Conservation (phyloP, 2,888 invertebrate species). For the Nineta flava region DNA sequence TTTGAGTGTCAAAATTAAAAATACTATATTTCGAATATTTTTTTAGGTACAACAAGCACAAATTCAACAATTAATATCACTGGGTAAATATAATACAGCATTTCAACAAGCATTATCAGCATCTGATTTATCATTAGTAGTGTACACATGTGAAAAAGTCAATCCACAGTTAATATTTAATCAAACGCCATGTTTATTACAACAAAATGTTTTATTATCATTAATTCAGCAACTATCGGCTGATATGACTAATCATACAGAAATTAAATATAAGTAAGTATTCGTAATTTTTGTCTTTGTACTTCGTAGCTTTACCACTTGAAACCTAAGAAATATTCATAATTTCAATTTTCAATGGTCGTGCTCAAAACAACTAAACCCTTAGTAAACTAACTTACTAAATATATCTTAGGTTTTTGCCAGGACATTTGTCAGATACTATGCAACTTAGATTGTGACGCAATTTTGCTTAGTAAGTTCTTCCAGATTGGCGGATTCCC, state of each 20-base stretch:
- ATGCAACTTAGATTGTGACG: no score
- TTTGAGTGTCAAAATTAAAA: background rate
- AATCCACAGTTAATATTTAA: conserved; percentile 66
- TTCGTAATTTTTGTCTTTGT: no score
- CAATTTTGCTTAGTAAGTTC: no score
- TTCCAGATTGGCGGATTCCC: no score
- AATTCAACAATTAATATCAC: conserved; percentile 47
- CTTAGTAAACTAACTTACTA: no score
- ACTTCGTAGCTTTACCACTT: no score
- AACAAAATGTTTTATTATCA: conserved; percentile 80
- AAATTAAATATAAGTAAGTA: conserved; percentile 59
- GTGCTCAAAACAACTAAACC: no score
- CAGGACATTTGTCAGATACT: no score
- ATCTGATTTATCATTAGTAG: conserved; percentile 72
- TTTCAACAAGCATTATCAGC: conserved; percentile 84
- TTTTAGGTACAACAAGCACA: conserved; percentile 44
- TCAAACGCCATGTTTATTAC: conserved; percentile 50
- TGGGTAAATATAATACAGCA: conserved; percentile 70
- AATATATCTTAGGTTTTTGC: no score
- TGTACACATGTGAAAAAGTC: conserved; percentile 72
- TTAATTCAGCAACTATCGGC: conserved; percentile 88
- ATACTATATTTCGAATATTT: background rate
- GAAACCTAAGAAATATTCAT: no score
- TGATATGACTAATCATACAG: conserved; percentile 71
- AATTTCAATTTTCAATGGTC: no score